phyloP scores from a whole-genome alignment of 2,113 vertebrate species.

The Protobothrops flavoviridis region DNA sequence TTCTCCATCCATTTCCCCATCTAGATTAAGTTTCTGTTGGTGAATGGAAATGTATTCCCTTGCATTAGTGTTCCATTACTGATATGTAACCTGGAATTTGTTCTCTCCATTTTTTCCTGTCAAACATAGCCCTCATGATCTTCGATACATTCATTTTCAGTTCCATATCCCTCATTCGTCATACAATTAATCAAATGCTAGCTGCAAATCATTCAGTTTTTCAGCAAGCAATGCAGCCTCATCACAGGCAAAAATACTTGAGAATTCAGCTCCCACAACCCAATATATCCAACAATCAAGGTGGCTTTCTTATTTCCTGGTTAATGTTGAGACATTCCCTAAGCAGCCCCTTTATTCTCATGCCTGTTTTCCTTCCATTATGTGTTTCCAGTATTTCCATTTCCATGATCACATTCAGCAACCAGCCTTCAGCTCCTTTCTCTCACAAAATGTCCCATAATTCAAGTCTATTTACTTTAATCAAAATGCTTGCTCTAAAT shows the following conservation, averaged over 20 bases:
- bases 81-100: background rate
- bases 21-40: background rate
- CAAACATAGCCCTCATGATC: background rate
- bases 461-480: background rate
- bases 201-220: background rate
- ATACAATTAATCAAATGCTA: background rate
- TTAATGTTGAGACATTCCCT: background rate
- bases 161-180: background rate
- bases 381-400: background rate
- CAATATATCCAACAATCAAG: background rate
- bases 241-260: background rate
- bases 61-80: background rate
- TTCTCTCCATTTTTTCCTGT: background rate
- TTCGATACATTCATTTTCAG: background rate
- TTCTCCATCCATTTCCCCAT: background rate
- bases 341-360: background rate
- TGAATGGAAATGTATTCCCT: background rate
- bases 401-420: background rate
- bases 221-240: background rate
- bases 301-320: background rate
- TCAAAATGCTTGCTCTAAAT: background rate
- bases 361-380: background rate
- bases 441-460: background rate
- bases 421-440: background rate
- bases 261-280: background rate